Percentiles rank a stretch among this genome's conserved stretches.
Evolutionary conservation across 53 echinoderm and acorn worm species (phyloP).

Genomic region (Paelopatides confundens): DNA sequence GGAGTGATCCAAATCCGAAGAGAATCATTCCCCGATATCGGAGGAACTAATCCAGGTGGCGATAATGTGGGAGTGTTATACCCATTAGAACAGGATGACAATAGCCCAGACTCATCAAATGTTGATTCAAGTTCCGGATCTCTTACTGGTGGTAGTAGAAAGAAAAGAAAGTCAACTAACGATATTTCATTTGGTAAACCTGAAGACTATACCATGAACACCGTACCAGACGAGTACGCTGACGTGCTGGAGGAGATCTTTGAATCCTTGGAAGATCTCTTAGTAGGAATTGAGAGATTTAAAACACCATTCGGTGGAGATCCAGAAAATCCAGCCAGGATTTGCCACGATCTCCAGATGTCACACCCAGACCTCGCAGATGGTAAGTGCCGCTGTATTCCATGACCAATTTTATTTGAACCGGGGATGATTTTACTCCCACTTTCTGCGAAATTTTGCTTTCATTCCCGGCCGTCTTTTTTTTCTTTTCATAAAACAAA

Average conservation of each 20-base stretch:
- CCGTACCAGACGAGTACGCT: conserved; percentile 71
- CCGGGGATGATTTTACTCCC: no score
- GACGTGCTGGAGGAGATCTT: conserved; percentile 83
- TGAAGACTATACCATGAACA: not conserved
- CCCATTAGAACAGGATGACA: not conserved
- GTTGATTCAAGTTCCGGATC: not conserved
- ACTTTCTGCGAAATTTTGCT: no score
- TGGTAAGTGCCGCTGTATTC: no score
- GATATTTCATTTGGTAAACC: no score
- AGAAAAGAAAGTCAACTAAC: not conserved
- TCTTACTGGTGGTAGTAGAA: conserved; percentile 22
- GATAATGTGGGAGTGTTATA: conserved; percentile 10
- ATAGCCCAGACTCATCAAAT: not conserved
- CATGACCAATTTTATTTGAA: no score
- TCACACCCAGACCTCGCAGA: conserved; percentile 81
- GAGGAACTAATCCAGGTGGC: not conserved
- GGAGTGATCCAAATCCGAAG: conserved; percentile 76
- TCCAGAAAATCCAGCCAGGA: conserved; percentile 83
- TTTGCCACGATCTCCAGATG: conserved; percentile 90
- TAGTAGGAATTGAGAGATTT: conserved; percentile 80
- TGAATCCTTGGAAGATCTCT: conserved; percentile 78
- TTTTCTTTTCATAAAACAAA: no score
- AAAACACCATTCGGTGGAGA: conserved; percentile 81
- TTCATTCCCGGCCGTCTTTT: no score
- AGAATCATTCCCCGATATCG: conserved; percentile 64